Evolutionary conservation across 2,888 invertebrate genomes (phyloP), one percentile per base, ranked within the genome.

Genomic region (Agriotes lineatus): DNA sequence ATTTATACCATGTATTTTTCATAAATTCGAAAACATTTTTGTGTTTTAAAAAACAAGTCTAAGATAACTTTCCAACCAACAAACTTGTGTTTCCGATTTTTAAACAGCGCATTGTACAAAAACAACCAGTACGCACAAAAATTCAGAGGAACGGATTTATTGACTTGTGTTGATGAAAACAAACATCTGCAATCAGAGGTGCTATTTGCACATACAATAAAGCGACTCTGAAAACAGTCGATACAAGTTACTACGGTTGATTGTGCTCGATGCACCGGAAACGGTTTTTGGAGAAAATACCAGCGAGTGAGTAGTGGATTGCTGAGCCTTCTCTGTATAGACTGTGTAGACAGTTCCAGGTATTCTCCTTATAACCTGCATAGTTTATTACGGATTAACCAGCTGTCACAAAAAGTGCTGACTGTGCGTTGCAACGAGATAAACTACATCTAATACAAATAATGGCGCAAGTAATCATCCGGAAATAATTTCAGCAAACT

Each of bases 81-180:
- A n/a, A n/a, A n/a, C n/a, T n/a, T n/a, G n/a, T n/a, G n/a, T n/a
- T n/a, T n/a, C n/a, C n/a, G n/a, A n/a, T n/a, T n/a, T n/a, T n/a
- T n/a, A n/a, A n/a, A n/a, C n/a, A n/a, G n/a, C n/a, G n/a, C n/a
- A n/a, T n/a, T n/a, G n/a, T n/a, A n/a, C n/a, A n/a, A n/a, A n/a
- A n/a, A n/a, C n/a, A n/a, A n/a, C n/a, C n/a, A n/a, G n/a, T n/a
- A n/a, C n/a, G n/a, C n/a, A n/a, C n/a, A 42, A 42, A 68, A 68
- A 68, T 61, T 48, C 22, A 44, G 57, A 45, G 44, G 60, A 61
- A 56, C 37, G 45, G 54, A 58, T 59, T 61, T 71, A 62, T 71
- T 71, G 67, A 69, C 65, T 68, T 63, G 58, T 57, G 57, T 61
- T 69, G 68, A 71, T 71, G 62, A 71, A 66, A 65, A 69, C 61